These are phyloP conservation scores for Eolophus roseicapilla DNA, from an alignment of 2,113 vertebrate genomes.

Conservation along the genomic window DNA sequence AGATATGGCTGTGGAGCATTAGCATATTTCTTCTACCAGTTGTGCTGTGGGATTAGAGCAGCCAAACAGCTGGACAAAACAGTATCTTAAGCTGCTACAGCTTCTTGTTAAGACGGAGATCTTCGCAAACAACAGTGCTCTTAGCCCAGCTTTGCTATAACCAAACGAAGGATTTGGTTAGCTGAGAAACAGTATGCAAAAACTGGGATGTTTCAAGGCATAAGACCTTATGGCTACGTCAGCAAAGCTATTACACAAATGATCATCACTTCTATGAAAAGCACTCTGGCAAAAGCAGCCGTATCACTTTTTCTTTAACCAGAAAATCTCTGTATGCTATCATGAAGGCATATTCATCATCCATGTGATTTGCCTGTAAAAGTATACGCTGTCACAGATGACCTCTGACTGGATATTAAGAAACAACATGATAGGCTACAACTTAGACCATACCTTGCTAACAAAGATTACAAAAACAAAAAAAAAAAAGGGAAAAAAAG, in stretches of 20 bases:
- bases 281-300: background rate
- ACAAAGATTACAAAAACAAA: background rate
- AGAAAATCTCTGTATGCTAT: background rate
- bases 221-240: background rate
- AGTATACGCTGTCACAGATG: background rate
- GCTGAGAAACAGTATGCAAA: background rate
- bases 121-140: background rate
- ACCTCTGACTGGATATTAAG: background rate
- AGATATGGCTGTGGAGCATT: accelerated
- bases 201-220: background rate
- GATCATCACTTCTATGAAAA: background rate
- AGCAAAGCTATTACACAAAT: background rate
- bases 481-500: background rate
- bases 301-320: background rate
- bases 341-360: background rate
- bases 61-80: background rate
- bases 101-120: background rate
- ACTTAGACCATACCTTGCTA: background rate
- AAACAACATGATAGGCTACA: background rate
- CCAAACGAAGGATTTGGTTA: background rate
- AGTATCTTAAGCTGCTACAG: background rate
- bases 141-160: background rate
- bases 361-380: background rate
- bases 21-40: background rate
- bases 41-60: background rate